These are phyloP conservation scores for Aplochiton taeniatus DNA, from an alignment of 2,797 vertebrate genomes.

Conservation along the genomic window DNA sequence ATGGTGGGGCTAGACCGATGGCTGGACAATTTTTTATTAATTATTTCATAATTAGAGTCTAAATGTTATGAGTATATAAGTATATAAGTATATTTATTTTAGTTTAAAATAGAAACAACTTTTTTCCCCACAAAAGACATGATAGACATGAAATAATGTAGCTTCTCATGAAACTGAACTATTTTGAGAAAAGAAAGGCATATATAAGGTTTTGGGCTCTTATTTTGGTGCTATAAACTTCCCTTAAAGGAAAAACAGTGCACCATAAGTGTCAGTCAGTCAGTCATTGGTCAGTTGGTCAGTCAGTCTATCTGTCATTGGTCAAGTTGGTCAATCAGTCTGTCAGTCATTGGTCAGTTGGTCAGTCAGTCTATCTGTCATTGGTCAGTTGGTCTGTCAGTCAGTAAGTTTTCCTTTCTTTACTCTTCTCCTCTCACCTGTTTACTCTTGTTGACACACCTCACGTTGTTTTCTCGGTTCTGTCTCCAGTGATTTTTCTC, in stretches of 20 bases:
- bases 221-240: no score
- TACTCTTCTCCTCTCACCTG: not conserved
- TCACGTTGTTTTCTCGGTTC: not conserved
- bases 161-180: not conserved
- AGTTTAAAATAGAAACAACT: not conserved
- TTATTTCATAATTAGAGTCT: not conserved
- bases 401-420: not conserved
- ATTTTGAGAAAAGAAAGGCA: no score
- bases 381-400: not conserved
- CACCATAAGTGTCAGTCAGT: no score
- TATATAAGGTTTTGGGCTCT: no score
- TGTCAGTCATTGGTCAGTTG: no score
- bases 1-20: constrained; percentile 73
- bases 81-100: not conserved
- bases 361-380: no score
- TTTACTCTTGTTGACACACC: not conserved
- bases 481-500: not conserved
- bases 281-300: no score
- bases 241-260: no score
- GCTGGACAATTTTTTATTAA: no score
- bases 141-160: not conserved
- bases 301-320: no score
- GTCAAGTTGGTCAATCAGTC: no score
- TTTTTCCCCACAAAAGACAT: not conserved
- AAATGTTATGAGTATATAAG: not conserved